Evolutionary conservation across 2,888 invertebrate species (phyloP), one percentile per base, ranked within the genome.

Genomic region (Galerucella calmariensis): DNA sequence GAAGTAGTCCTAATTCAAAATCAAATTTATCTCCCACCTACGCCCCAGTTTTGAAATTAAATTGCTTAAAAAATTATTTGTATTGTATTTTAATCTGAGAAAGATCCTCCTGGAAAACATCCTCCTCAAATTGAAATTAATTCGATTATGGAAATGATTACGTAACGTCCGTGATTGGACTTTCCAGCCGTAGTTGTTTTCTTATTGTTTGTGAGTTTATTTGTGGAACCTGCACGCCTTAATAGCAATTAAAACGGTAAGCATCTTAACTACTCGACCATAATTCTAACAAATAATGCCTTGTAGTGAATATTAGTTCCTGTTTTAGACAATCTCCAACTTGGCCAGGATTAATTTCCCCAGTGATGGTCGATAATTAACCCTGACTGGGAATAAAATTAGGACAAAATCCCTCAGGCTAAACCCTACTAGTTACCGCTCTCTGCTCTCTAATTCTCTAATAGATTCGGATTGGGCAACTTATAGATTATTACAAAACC

Each of bases 241-340:
- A 20, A 5, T n/a, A 16, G 51, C 51, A 16, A 65, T 67, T 62
- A 62, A 72, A 70, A 46, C 72, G 59, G 58, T 76, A 76, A 78
- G 72, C 73, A 68, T 75, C 78, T 78, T 76, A 78, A 66, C 76
- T 63, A 24, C 48, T 24, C 44, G 16, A 16, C 68, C 70, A 71
- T 75, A 74, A 75, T 76, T 78, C 67, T 58, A 58, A 73, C 76
- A 67, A 75, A 74, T 76, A 77, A 78, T 72, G 73, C 58, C 66
- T 73, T 73, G 67, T 76, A 75, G 66, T 75, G 73, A 73, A 76
- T 76, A 76, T 76, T 75, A 76, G 78, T 72, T 75, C 69, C 72
- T 71, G 67, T 74, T 74, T 67, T 62, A 44, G 63, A 61, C 70
- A 72, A 72, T 72, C 72, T 72, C 66, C 24, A 66, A 56, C 59